Evolutionary conservation across 1,140 invertebrate species (phyloP), one percentile per base, ranked within the genome.

Genomic region (Diachasma alloeum): DNA sequence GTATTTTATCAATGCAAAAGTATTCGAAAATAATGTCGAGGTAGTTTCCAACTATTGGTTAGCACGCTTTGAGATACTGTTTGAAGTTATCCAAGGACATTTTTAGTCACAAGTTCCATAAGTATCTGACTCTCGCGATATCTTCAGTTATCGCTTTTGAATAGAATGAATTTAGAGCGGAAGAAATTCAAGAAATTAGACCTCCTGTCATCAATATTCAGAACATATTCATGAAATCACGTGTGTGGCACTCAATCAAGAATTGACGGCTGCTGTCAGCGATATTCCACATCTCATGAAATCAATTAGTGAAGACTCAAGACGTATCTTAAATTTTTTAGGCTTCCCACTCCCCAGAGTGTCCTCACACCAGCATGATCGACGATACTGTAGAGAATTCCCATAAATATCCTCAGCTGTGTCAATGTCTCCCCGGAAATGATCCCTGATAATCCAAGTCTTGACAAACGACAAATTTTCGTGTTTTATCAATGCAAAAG

Each of bases 101-200:
- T n/a, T n/a, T n/a, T n/a, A n/a, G n/a, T n/a, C n/a, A n/a, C n/a
- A 37, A 37, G 9, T 37, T 42, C 39, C 39, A 4, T 42, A 11
- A 42, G 13, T 1, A 42, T 42, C 39, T 42, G 39, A 42, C 75
- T 80, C 76, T 78, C 74, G 77, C 68, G 39, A 10, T 42, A 42
- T 42, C 9, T 37, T 37, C n/a, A n/a, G n/a, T n/a, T n/a, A n/a
- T n/a, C n/a, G n/a, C n/a, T n/a, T 22, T 31, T 31, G 6, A 31
- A 31, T 6, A 31, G 31, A 31, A 3, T 2, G 31, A 31, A 31
- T 31, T 31, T 31, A 3, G 31, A 31, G 31, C 31, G 6, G 31
- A 31, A 3, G 31, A 31, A 31, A 31, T 31, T 3, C 31, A 31
- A 31, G 31, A 31, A 31, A 31, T 31, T 31, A 31, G 2, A 2